Percentiles rank a stretch among this genome's conserved stretches.
Conservation (phyloP, 1,140 invertebrate genomes). For the Radopholus similis region DNA sequence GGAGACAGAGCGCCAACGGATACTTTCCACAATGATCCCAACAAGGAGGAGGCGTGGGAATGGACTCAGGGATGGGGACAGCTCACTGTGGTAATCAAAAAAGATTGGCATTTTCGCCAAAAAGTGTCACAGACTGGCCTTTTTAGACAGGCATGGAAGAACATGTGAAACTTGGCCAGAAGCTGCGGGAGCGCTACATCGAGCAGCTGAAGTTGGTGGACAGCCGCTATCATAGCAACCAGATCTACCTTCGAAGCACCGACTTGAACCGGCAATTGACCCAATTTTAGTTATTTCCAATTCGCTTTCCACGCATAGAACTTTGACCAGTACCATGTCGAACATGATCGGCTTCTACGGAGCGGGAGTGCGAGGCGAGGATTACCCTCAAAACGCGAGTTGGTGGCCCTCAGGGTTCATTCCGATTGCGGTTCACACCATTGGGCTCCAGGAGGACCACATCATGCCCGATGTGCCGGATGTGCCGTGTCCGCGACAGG, state of each 20-base stretch:
- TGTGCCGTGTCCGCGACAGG: conserved; percentile 11
- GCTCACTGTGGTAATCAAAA: conserved; percentile 20
- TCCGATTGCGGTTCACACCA: conserved; percentile 31
- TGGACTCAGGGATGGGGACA: conserved; percentile 25
- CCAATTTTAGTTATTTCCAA: no score
- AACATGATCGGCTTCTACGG: conserved; percentile 36
- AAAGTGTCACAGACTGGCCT: background rate
- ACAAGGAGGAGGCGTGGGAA: conserved; percentile 15
- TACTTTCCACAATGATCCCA: conserved; percentile 17
- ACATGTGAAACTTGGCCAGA: conserved; percentile 29
- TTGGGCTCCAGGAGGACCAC: conserved; percentile 8
- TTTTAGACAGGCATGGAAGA: conserved; percentile 35
- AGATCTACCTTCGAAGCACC: conserved; percentile 30
- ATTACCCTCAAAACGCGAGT: conserved; percentile 23
- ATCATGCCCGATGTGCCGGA: conserved; percentile 6
- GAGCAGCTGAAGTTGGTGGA: conserved; percentile 21
- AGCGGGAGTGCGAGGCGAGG: conserved; percentile 3
- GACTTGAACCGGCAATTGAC: no score
- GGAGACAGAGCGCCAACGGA: conserved; percentile 14
- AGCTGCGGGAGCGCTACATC: conserved; percentile 29
- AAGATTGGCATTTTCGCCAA: background rate
- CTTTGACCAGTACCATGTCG: conserved; percentile 35
- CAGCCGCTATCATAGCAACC: conserved; percentile 15
- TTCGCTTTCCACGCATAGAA: conserved; percentile 9
- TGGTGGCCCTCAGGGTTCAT: conserved; percentile 12